Evolutionary conservation across 2,797 vertebrate species (phyloP).

Genomic region (Anisognathus igniventris): DNA sequence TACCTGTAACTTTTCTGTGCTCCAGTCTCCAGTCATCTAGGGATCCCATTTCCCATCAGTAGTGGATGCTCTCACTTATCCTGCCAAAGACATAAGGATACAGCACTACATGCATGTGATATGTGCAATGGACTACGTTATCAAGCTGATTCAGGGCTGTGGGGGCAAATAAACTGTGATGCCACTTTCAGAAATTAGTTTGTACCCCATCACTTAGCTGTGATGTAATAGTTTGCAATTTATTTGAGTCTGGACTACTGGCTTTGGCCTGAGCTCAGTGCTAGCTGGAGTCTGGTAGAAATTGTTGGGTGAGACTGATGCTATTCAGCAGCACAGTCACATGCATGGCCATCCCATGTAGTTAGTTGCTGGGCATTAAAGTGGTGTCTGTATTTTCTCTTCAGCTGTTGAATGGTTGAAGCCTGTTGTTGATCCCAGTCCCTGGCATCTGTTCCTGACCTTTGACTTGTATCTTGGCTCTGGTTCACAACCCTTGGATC

Average conservation of each 20-base stretch:
- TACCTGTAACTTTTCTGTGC: background rate
- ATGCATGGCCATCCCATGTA: background rate
- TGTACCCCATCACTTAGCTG: background rate
- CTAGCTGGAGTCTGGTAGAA: background rate
- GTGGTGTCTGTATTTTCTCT: background rate
- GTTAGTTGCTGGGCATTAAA: background rate
- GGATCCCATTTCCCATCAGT: background rate
- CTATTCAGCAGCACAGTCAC: background rate
- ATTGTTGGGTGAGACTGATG: background rate
- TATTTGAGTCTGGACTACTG: background rate
- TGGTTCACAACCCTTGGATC: background rate
- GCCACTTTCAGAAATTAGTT: background rate
- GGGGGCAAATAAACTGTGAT: background rate
- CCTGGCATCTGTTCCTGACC: constrained; percentile 39
- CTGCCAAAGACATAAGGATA: background rate
- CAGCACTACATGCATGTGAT: background rate
- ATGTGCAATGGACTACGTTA: background rate
- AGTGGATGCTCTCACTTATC: background rate
- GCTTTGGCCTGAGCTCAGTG: background rate
- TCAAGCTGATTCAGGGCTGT: background rate
- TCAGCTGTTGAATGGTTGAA: background rate
- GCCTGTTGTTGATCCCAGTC: background rate
- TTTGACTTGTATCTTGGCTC: constrained; percentile 29
- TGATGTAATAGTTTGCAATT: background rate
- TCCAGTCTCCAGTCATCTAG: background rate